Evolutionary conservation across 2,888 invertebrate species (phyloP).

Genomic region (Luperina testacea): DNA sequence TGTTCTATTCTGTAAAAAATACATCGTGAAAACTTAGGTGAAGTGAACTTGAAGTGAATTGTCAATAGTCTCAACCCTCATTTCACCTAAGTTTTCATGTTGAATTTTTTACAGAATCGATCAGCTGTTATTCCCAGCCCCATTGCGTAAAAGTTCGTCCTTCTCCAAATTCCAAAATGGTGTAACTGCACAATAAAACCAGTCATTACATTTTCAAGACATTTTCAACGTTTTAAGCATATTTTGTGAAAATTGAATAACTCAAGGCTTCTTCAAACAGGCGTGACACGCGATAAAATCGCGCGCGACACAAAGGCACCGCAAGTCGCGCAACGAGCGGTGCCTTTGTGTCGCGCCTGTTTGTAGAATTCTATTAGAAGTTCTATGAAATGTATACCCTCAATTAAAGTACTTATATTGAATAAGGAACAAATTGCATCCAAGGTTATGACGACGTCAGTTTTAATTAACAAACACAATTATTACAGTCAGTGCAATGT

Average conservation of each 20-base stretch:
- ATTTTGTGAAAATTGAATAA: neutral
- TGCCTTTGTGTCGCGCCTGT: too few species aligned
- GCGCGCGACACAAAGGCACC: too few species aligned
- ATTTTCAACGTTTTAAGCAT: too few species aligned
- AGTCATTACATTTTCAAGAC: neutral
- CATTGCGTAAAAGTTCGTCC: neutral
- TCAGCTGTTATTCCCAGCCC: neutral
- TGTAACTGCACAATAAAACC: neutral
- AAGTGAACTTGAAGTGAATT: too few species aligned
- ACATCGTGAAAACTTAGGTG: too few species aligned
- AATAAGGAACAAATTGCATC: constrained; percentile 29
- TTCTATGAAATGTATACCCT: constrained; percentile 19
- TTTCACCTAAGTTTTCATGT: too few species aligned
- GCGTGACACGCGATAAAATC: too few species aligned
- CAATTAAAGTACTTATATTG: constrained; percentile 25
- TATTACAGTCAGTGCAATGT: constrained; percentile 43
- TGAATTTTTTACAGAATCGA: too few species aligned
- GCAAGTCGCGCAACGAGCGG: too few species aligned
- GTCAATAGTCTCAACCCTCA: too few species aligned
- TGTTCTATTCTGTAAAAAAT: too few species aligned
- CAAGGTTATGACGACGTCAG: constrained; percentile 33
- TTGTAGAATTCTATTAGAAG: neutral
- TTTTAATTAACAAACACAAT: constrained; percentile 46
- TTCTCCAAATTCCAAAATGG: neutral
- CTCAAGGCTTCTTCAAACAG: too few species aligned